Conservation (phyloP, 2,888 invertebrate species). For the Brassicogethes aeneus region DNA sequence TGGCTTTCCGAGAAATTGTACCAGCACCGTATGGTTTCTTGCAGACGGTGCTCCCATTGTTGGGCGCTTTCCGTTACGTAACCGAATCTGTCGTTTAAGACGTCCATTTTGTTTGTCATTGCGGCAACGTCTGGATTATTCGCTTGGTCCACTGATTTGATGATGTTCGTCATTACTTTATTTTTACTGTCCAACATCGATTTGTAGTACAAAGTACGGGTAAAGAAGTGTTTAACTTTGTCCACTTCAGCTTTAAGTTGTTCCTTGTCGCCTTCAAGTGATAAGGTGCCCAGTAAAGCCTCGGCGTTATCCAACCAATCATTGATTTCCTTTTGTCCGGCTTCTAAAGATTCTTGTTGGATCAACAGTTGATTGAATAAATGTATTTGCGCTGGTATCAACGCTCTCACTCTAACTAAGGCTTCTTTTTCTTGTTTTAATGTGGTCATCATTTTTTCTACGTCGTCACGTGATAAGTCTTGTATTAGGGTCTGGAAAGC, state of each 20-base stretch:
- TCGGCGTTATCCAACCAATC: slow-evolving; percentile 84
- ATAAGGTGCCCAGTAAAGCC: slow-evolving; percentile 52
- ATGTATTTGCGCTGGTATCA: slow-evolving; percentile 74
- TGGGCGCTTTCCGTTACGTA: slow-evolving; percentile 67
- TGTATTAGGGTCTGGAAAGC: slow-evolving; percentile 86
- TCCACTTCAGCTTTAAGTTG: slow-evolving; percentile 67
- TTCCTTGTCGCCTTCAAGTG: slow-evolving; percentile 58
- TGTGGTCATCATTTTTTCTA: slow-evolving; percentile 81
- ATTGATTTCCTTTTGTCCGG: slow-evolving; percentile 76
- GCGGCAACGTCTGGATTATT: slow-evolving; percentile 67
- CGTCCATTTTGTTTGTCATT: slow-evolving; percentile 61
- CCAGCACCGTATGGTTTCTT: slow-evolving; percentile 75
- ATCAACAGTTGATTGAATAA: slow-evolving; percentile 73
- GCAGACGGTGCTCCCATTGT: slow-evolving; percentile 68
- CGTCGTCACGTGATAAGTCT: slow-evolving; percentile 82
- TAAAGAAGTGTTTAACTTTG: slow-evolving; percentile 78
- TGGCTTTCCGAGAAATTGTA: slow-evolving; percentile 73
- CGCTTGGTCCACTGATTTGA: slow-evolving; percentile 66
- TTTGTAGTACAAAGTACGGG: slow-evolving; percentile 81
- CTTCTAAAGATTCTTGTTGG: slow-evolving; percentile 84
- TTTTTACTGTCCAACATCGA: slow-evolving; percentile 93
- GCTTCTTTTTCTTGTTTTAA: slow-evolving; percentile 85
- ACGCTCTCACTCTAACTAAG: slow-evolving; percentile 72
- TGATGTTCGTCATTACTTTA: slow-evolving; percentile 81
- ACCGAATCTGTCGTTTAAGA: slow-evolving; percentile 76